phyloP scores from a whole-genome alignment of 2,797 vertebrate genomes.

The Cyprinella venusta region DNA sequence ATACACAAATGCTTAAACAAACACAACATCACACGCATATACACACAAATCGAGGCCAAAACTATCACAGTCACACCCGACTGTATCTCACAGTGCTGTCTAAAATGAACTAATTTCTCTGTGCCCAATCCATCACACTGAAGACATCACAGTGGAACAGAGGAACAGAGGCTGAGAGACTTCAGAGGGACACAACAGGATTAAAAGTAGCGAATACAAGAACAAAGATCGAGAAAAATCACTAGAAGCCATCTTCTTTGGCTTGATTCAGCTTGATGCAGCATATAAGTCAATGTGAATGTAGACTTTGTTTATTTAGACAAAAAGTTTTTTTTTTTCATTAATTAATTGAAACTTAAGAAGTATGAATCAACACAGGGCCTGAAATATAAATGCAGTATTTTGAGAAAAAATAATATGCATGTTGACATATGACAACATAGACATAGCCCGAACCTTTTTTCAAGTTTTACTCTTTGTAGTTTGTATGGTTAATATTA shows the following conservation, averaged over 20 bases:
- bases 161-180: constrained; percentile 6
- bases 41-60: constrained; percentile 4
- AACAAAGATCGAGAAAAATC: neutral
- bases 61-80: constrained; percentile 7
- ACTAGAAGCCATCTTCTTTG: neutral
- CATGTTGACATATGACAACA: neutral
- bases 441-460: neutral
- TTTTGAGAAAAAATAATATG: neutral
- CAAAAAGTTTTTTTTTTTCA: neutral
- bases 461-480: too few relatives aligned
- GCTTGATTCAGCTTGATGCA: neutral
- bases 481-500: too few relatives aligned
- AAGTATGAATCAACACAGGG: neutral
- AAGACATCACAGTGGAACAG: constrained; percentile 15
- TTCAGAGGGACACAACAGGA: constrained; percentile 2
- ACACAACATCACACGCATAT: neutral
- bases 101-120: constrained; percentile 45
- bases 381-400: neutral
- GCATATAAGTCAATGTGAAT: neutral
- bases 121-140: constrained; percentile 22
- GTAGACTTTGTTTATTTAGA: neutral
- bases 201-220: constrained; percentile 17
- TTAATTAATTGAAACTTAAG: neutral
- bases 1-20: constrained; percentile 16
- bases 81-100: constrained; percentile 48